phyloP scores from a whole-genome alignment of 2,888 invertebrate species.

The Dastarcus helophoroides region DNA sequence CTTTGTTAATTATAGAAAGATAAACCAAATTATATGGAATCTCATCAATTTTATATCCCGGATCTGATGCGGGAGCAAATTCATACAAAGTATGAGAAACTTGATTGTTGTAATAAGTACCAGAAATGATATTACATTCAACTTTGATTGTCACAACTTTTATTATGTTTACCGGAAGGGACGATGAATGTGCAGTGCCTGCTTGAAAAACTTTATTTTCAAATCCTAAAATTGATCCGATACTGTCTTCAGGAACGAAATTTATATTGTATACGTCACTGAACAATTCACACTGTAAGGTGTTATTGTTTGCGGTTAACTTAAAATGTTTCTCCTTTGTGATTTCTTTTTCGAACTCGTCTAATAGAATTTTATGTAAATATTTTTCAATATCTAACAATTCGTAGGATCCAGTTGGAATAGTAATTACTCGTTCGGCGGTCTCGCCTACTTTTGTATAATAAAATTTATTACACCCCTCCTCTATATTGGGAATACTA shows the following conservation, averaged over 20 bases:
- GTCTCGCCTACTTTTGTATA: conserved; percentile 14
- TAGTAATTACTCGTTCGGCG: conserved; percentile 12
- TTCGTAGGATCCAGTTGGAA: conserved; percentile 8
- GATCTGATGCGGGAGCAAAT: conserved; percentile 24
- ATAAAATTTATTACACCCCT: conserved; percentile 6
- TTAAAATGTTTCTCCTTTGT: no score
- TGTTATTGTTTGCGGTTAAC: conserved; percentile 5
- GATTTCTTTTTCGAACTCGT: no score
- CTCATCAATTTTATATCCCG: conserved; percentile 29
- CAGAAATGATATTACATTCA: conserved; percentile 22
- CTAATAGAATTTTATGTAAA: background rate
- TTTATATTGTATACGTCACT: background rate
- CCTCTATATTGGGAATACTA: conserved; percentile 13
- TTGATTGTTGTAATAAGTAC: conserved; percentile 23
- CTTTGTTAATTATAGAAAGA: conserved; percentile 19
- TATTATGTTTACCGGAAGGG: conserved; percentile 15
- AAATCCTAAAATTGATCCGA: conserved; percentile 6
- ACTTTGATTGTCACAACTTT: conserved; percentile 15
- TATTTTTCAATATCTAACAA: conserved; percentile 7
- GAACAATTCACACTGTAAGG: conserved; percentile 4
- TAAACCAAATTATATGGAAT: conserved; percentile 26
- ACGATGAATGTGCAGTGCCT: conserved; percentile 12
- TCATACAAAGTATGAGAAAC: conserved; percentile 27
- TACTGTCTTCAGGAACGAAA: conserved; percentile 1
- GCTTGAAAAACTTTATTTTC: conserved; percentile 5